phyloP scores from a whole-genome alignment of 2,888 invertebrate species.

The Lepetodrilus schrolli region DNA sequence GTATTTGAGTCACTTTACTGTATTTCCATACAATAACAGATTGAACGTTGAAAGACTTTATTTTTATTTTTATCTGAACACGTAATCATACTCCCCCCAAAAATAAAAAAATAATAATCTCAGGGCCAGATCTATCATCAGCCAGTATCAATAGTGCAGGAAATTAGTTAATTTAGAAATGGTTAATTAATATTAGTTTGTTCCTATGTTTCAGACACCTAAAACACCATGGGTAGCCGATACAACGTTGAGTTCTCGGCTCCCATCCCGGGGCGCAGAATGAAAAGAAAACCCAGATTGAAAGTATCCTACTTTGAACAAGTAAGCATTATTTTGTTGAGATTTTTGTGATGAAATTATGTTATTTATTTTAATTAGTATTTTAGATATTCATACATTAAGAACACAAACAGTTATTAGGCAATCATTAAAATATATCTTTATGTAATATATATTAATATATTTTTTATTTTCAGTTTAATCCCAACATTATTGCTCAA shows the following conservation, averaged over 20 bases:
- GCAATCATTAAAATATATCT: background rate
- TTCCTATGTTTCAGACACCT: background rate
- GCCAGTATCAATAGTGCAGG: no score
- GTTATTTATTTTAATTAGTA: no score
- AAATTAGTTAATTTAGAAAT: no score
- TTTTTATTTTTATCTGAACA: no score
- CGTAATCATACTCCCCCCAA: no score
- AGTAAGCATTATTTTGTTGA: background rate
- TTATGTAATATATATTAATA: background rate
- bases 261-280: background rate
- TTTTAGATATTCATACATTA: no score
- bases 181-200: no score
- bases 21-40: no score
- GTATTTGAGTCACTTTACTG: no score
- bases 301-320: conserved; percentile 15
- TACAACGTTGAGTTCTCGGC: background rate
- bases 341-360: background rate
- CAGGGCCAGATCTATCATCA: no score
- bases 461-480: conserved; percentile 39
- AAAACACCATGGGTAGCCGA: background rate
- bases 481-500: conserved; percentile 52
- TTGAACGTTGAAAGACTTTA: no score
- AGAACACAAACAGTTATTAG: background rate
- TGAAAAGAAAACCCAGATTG: background rate
- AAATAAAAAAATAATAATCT: no score